A percentile compares a stretch with the other conserved stretches of the same genome.
Conservation (phyloP, 2,888 invertebrate species). For the Drosophila mercatorum region DNA sequence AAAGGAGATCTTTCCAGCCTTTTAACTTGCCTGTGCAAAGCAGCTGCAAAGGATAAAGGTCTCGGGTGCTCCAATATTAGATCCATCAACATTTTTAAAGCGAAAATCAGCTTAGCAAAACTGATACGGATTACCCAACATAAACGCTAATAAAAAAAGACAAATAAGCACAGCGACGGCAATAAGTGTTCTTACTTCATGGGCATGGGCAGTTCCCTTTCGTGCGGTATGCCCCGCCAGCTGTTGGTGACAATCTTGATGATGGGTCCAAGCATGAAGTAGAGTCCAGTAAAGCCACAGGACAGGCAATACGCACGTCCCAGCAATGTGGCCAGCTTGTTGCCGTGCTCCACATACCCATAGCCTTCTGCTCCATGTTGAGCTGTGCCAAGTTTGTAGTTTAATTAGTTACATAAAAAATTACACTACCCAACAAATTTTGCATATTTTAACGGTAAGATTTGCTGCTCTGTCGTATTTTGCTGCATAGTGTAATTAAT, state of each 20-base stretch:
- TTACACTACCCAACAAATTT: background rate
- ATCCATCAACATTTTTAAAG: background rate
- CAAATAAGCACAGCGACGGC: background rate
- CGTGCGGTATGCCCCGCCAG: conserved; percentile 38
- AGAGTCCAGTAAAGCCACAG: conserved; percentile 73
- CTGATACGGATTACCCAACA: background rate
- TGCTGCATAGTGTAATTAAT: conserved; percentile 10
- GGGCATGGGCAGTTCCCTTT: conserved; percentile 79
- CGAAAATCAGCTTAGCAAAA: background rate
- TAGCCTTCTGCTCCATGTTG: conserved; percentile 5
- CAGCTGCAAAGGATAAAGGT: background rate
- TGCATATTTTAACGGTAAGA: background rate
- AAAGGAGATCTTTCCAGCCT: background rate
- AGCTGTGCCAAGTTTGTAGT: conserved; percentile 4
- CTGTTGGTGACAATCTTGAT: conserved; percentile 63
- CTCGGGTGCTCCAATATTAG: background rate
- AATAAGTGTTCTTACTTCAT: conserved; percentile 71
- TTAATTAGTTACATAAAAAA: background rate
- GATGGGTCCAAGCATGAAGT: conserved; percentile 79
- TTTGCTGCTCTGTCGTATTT: background rate
- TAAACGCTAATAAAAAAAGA: background rate
- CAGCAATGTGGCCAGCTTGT: conserved; percentile 61
- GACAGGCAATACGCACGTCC: conserved; percentile 73
- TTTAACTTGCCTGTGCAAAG: background rate
- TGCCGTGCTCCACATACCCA: conserved; percentile 58